These are phyloP conservation scores for Melanotaenia trifasciata DNA, from an alignment of 2,797 vertebrate species.

Conservation along the genomic window DNA sequence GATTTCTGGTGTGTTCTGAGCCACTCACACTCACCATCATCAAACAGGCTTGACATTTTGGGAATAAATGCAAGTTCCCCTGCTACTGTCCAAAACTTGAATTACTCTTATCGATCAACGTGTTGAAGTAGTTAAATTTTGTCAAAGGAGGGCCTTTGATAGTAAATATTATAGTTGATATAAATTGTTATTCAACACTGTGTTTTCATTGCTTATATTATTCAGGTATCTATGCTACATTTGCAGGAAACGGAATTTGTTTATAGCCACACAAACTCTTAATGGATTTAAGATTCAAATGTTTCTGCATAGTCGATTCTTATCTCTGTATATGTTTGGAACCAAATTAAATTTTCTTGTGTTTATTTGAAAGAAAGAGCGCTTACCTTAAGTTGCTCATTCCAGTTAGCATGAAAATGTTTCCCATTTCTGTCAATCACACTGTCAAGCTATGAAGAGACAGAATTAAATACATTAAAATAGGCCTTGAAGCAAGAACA, in stretches of 20 bases:
- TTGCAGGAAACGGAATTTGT: not conserved
- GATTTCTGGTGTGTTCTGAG: not conserved
- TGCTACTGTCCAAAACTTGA: not conserved
- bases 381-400: conserved; percentile 88
- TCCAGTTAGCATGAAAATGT: conserved; percentile 86
- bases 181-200: not conserved
- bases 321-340: not conserved
- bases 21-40: not conserved
- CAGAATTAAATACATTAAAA: conserved; percentile 10
- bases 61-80: not conserved
- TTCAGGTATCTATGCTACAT: not conserved
- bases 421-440: conserved; percentile 86
- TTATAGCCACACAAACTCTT: not conserved
- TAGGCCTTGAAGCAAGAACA: not conserved
- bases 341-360: not conserved
- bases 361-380: not conserved
- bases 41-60: not conserved
- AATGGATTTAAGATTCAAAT: conserved; percentile 12
- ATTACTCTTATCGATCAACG: not conserved
- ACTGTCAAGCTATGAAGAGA: conserved; percentile 81
- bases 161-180: not conserved
- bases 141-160: not conserved
- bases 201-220: not conserved
- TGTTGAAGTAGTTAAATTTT: not conserved
- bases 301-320: not conserved